Evolutionary conservation across 2,888 invertebrate species (phyloP).

Genomic region (Diadegma fenestrale): DNA sequence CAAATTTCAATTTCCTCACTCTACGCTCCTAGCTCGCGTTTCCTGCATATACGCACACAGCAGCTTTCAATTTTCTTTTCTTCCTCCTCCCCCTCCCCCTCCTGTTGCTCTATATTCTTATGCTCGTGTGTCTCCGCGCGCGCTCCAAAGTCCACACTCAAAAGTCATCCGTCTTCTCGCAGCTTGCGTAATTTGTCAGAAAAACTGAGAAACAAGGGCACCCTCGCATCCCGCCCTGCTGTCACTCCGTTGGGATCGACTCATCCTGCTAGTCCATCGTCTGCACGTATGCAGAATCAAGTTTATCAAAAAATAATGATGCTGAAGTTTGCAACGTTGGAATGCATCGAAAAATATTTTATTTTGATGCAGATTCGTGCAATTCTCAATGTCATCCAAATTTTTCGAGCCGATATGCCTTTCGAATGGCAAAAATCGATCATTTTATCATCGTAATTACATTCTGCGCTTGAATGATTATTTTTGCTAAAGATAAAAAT

Average conservation of each 20-base stretch:
- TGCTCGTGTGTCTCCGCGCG: conserved; percentile 18
- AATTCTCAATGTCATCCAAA: no score
- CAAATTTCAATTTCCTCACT: conserved; percentile 60
- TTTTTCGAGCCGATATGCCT: no score
- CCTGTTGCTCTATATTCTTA: neutral
- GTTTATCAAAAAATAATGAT: conserved; percentile 31
- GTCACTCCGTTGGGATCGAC: neutral
- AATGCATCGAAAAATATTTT: no score
- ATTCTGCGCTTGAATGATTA: no score
- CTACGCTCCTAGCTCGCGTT: neutral
- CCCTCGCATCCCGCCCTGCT: conserved; percentile 24
- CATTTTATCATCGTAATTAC: no score
- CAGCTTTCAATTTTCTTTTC: conserved; percentile 58
- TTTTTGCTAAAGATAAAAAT: no score
- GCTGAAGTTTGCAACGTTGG: no score
- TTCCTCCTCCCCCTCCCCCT: neutral
- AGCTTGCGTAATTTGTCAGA: conserved; percentile 67
- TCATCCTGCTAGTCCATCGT: neutral
- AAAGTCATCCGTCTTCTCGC: conserved; percentile 67
- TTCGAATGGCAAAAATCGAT: no score
- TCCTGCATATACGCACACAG: neutral
- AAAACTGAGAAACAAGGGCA: conserved; percentile 64
- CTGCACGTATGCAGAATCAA: conserved; percentile 33
- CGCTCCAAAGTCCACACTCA: conserved; percentile 61
- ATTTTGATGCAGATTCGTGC: no score